Base-by-base conservation (phyloP, 2,113 vertebrate species). In the Tapirus terrestris region DNA sequence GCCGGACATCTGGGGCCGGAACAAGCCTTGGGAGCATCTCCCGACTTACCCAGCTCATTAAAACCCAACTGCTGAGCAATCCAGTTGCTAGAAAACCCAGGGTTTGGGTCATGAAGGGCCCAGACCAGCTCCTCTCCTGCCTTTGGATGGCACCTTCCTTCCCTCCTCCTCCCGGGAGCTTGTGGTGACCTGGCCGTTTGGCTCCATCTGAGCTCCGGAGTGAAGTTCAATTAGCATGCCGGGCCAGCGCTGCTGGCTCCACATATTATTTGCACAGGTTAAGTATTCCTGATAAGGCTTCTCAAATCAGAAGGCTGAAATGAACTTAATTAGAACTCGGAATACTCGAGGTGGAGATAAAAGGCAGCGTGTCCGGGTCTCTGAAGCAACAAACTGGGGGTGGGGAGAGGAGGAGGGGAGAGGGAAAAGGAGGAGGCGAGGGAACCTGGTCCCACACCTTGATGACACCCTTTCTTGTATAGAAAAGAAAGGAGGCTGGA, bases 271-370 rank as follows among this genome's bases (percentile, higher is more conserved):
- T 98, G 96, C 97, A 95, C 96, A 98, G 98, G 97, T 98, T 99
- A 99, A 98, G 87, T 98, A 97, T 98, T 98, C 87, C 97, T 98
- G 98, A 99, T 98, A 98, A 98, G 97, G 83, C 91, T 98, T 97
- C 96, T 98, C 79, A 98, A 98, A 98, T 98, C 97, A 98, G 97
- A 98, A 91, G 97, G 77, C 93, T 97, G 98, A 98, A 98, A 97
- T 98, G 98, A 98, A 98, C 98, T 97, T 98, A 98, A 98, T 98
- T 99, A 98, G 97, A 98, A 97, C 94, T 97, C 77, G 76, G 96
- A 98, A 98, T 98, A 96, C 93, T 98, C 39, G 36, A 96, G 83
- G 63, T 94, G 81, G 95, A 98, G 86, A 98, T 97, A 98, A 98
- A 98, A 98, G 75, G 67, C 67, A 98, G 75, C 43, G 77, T 79